Evolutionary conservation across 2,797 vertebrate species (phyloP).

Genomic region (Malurus leucopterus): DNA sequence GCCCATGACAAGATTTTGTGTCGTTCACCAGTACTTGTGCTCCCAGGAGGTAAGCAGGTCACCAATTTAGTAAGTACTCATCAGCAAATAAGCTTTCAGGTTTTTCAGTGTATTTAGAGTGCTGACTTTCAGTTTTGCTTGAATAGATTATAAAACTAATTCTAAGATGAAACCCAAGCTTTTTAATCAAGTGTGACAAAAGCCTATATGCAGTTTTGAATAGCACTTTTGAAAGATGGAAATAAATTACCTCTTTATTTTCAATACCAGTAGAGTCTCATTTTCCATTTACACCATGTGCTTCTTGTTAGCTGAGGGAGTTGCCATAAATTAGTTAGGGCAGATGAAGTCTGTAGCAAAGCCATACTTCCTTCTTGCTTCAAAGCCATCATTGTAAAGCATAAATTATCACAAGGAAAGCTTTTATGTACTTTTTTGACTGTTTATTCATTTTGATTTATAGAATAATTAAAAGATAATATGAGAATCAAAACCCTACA

Average conservation of each 20-base stretch:
- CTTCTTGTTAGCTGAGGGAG: slow-evolving; percentile 24
- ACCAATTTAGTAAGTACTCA: not conserved
- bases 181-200: slow-evolving; percentile 46
- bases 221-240: slow-evolving; percentile 3
- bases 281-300: slow-evolving; percentile 30
- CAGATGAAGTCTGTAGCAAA: slow-evolving; percentile 8
- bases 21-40: not conserved
- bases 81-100: not conserved
- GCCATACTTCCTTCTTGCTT: not conserved
- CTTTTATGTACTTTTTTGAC: not conserved
- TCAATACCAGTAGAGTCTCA: slow-evolving; percentile 5
- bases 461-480: slow-evolving; percentile 30
- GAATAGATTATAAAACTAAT: slow-evolving; percentile 28
- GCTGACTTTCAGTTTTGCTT: slow-evolving; percentile 22
- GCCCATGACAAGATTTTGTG: not conserved
- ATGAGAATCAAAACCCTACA: not conserved
- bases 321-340: slow-evolving; percentile 31
- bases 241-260: slow-evolving; percentile 42
- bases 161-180: slow-evolving; percentile 29
- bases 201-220: not conserved
- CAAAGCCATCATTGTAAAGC: slow-evolving; percentile 1
- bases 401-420: not conserved
- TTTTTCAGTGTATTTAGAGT: not conserved
- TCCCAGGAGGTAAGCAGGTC: not conserved
- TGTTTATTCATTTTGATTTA: slow-evolving; percentile 27